Percentiles rank a stretch among this genome's conserved stretches.
These are phyloP conservation scores for Ceratina japonica DNA, from an alignment of 1,140 invertebrate species.

Conservation along the genomic window DNA sequence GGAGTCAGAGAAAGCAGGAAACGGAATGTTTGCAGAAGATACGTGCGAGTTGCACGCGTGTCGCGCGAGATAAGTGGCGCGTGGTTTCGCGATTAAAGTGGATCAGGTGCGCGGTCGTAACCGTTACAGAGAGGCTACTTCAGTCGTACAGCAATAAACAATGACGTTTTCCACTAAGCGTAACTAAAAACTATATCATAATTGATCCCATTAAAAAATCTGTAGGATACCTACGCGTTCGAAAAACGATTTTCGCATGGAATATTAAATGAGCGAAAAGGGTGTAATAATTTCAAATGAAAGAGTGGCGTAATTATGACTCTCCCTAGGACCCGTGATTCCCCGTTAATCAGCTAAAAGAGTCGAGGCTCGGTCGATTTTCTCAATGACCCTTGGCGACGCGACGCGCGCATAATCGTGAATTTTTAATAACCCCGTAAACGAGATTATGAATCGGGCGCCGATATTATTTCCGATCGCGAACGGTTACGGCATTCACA, in stretches of 20 bases:
- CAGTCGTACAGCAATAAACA: not conserved
- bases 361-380: not conserved
- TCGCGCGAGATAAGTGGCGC: conserved; percentile 43
- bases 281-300: too few species aligned
- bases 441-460: too few species aligned
- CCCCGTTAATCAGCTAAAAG: not conserved
- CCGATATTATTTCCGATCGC: conserved; percentile 30
- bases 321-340: not conserved
- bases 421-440: not conserved
- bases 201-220: too few species aligned
- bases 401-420: not conserved
- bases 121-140: conserved; percentile 44
- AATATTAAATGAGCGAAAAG: too few species aligned
- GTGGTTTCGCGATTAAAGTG: conserved; percentile 46
- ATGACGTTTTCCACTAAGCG: too few species aligned
- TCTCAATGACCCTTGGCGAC: not conserved
- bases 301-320: too few species aligned
- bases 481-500: conserved; percentile 12
- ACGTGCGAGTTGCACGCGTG: conserved; percentile 16
- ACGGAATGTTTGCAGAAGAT: not conserved
- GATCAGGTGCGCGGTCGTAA: conserved; percentile 56
- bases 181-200: not conserved
- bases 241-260: too few species aligned
- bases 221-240: too few species aligned
- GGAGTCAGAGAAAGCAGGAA: not conserved